A percentile compares a stretch with the other conserved stretches of the same genome.
Evolutionary conservation across 2,888 invertebrate genomes (phyloP).

Genomic region (Eilema caniola): DNA sequence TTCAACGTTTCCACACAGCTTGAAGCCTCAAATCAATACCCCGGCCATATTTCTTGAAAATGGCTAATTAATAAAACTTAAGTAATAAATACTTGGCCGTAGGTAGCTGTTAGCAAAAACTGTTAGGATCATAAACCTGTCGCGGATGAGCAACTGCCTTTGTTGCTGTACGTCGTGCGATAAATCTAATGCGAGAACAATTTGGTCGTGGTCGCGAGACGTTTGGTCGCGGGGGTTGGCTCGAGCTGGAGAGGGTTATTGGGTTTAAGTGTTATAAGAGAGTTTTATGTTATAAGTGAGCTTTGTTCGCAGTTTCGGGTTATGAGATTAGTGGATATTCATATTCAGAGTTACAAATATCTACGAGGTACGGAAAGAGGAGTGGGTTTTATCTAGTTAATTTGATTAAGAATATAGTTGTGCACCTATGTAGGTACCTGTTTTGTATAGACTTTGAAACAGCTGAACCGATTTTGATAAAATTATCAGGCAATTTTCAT

Average conservation of each 20-base stretch:
- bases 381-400: background rate
- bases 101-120: conserved; percentile 86
- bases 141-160: conserved; percentile 85
- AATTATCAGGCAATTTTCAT: background rate
- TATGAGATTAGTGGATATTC: background rate
- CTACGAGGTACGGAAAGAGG: background rate
- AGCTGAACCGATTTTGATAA: background rate
- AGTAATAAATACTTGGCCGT: conserved; percentile 77
- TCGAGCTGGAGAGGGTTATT: conserved; percentile 20
- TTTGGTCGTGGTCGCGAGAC: conserved; percentile 66
- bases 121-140: conserved; percentile 87
- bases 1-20: conserved; percentile 29
- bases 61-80: conserved; percentile 85
- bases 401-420: background rate
- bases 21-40: conserved; percentile 48
- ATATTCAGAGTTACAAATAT: background rate
- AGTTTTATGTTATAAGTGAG: conserved; percentile 15
- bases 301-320: background rate
- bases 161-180: conserved; percentile 79
- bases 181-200: conserved; percentile 83
- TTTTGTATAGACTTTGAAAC: background rate
- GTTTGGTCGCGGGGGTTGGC: conserved; percentile 30
- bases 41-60: conserved; percentile 63
- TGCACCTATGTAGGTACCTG: too few relatives aligned
- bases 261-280: conserved; percentile 16